phyloP scores from a whole-genome alignment of 2,888 invertebrate genomes.

The Nesidiocoris tenuis region DNA sequence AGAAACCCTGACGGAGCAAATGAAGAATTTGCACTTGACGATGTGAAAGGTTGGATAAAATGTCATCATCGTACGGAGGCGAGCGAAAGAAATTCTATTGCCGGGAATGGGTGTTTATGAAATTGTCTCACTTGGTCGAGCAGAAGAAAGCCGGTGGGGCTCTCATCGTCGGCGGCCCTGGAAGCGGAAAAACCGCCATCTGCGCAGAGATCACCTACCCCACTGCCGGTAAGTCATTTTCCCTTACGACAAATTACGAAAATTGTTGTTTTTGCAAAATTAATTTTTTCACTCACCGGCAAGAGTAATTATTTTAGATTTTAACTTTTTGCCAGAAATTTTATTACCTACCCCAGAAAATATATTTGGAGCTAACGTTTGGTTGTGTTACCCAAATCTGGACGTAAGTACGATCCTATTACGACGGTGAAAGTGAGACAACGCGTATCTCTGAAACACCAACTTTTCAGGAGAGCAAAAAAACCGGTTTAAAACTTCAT shows the following conservation, averaged over 20 bases:
- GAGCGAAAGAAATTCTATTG: conserved; percentile 78
- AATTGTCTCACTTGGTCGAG: conserved; percentile 87
- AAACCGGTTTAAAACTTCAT: too few relatives aligned
- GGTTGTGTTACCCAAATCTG: too few relatives aligned
- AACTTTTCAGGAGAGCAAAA: too few relatives aligned
- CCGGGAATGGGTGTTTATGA: conserved; percentile 94
- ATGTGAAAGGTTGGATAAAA: conserved; percentile 14
- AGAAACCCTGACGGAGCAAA: background rate
- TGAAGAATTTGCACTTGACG: background rate
- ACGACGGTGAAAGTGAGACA: too few relatives aligned
- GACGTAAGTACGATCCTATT: too few relatives aligned
- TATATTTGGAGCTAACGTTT: too few relatives aligned
- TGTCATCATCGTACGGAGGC: conserved; percentile 15
- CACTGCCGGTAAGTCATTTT: conserved; percentile 55
- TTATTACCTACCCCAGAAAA: too few relatives aligned
- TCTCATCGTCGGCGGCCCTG: conserved; percentile 81
- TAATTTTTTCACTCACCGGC: background rate
- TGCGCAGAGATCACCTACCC: conserved; percentile 77
- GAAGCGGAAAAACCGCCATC: conserved; percentile 91
- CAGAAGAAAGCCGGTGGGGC: conserved; percentile 88
- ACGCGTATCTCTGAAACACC: too few relatives aligned
- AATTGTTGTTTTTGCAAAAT: too few relatives aligned
- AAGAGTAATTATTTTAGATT: too few relatives aligned
- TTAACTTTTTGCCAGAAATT: too few relatives aligned
- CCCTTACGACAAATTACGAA: too few relatives aligned